These are phyloP conservation scores for Clinocottus analis DNA, from an alignment of 2,113 vertebrate genomes.

Conservation along the genomic window DNA sequence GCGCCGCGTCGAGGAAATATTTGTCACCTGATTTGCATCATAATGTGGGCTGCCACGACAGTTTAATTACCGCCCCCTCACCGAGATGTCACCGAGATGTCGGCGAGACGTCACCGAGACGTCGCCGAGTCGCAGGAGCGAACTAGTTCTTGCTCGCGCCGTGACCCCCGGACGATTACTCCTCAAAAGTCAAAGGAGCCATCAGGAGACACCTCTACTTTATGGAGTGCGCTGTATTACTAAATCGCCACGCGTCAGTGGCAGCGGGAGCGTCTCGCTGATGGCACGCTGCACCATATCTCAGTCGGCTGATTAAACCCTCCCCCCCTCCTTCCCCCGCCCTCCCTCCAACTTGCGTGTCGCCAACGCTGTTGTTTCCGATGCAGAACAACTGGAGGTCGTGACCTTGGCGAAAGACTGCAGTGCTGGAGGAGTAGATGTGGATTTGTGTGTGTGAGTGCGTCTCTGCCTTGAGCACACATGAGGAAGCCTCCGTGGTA, in stretches of 20 bases:
- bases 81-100: not conserved
- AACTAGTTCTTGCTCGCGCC: not conserved
- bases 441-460: conserved; percentile 12
- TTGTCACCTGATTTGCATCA: conserved; percentile 54
- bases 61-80: conserved; percentile 12
- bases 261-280: conserved; percentile 40
- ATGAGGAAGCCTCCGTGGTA: conserved; percentile 23
- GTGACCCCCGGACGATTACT: conserved; percentile 15
- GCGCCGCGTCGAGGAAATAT: conserved; percentile 11
- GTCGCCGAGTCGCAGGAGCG: not conserved
- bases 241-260: conserved; percentile 23
- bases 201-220: conserved; percentile 22
- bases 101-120: not conserved
- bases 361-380: conserved; percentile 41
- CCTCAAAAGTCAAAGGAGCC: conserved; percentile 20
- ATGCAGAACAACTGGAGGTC: conserved; percentile 60
- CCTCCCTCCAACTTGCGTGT: conserved; percentile 27
- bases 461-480: conserved; percentile 13
- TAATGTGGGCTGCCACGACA: conserved; percentile 11
- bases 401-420: conserved; percentile 63
- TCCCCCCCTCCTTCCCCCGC: conserved; percentile 6
- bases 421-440: conserved; percentile 15
- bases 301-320: conserved; percentile 51
- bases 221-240: conserved; percentile 7
- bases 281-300: conserved; percentile 34